A percentile compares a stretch with the other conserved stretches of the same genome.
Evolutionary conservation across 1,140 invertebrate species (phyloP).

Genomic region (Drosophila chauvacae): DNA sequence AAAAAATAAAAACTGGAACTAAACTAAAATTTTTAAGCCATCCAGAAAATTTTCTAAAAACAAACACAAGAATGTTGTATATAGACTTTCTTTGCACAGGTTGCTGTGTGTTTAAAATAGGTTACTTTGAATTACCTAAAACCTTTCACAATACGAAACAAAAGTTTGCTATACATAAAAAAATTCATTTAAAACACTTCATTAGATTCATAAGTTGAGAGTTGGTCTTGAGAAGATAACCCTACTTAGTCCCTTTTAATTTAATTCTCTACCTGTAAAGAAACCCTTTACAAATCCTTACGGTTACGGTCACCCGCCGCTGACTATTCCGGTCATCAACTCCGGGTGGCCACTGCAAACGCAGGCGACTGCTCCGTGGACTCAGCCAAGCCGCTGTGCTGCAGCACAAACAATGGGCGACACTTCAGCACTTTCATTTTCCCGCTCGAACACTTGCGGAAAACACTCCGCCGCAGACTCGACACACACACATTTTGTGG

Average conservation of each 20-base stretch:
- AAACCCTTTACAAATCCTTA: not conserved
- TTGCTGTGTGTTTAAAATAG: not conserved
- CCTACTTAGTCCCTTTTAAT: not conserved
- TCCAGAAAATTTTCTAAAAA: not conserved
- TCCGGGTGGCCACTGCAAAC: conserved; percentile 39
- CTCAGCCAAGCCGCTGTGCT: conserved; percentile 26
- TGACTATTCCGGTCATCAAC: conserved; percentile 33
- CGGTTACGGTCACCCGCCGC: not conserved
- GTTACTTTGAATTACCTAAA: not conserved
- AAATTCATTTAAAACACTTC: not conserved
- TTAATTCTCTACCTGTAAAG: no score
- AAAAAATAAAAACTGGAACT: not conserved
- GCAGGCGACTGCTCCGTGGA: conserved; percentile 46
- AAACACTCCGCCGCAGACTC: conserved; percentile 45
- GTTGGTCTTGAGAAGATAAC: not conserved
- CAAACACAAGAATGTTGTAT: not conserved
- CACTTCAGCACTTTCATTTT: conserved; percentile 79
- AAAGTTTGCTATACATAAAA: not conserved
- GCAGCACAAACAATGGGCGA: conserved; percentile 58
- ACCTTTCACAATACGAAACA: not conserved
- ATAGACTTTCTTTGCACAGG: not conserved
- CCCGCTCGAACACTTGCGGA: conserved; percentile 60
- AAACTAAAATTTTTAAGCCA: not conserved
- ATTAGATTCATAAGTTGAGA: not conserved
- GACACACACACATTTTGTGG: conserved; percentile 51